Evolutionary conservation across 2,888 invertebrate species (phyloP), one percentile per base, ranked within the genome.

Genomic region (Polyploca ridens): DNA sequence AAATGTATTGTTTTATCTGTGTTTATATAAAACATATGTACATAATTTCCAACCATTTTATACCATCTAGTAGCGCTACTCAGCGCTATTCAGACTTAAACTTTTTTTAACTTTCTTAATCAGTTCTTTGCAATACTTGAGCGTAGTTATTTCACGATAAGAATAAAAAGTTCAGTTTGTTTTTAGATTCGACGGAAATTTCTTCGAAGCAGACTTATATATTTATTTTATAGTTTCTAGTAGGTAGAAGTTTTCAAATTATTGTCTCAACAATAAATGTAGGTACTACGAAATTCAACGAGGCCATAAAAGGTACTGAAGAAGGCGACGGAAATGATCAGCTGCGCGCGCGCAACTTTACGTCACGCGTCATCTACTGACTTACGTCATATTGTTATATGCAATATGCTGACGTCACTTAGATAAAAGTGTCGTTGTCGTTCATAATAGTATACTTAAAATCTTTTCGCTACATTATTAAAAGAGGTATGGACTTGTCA

Each of bases 121-220:
- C 46, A 46, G n/a, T 46, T 46, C 46, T 46, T 46, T n/a, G 46
- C 46, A n/a, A 46, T 14, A 46, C 44, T 46, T n/a, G n/a, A 49
- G n/a, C 49, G 7, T 5, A 49, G 6, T 16, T 49, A 49, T 49
- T 49, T n/a, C 16, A 16, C n/a, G 49, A 49, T 49, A 5, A 14
- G 14, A 16, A 16, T 46, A 49, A 16, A 49, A 49, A 49, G 49
- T 49, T 49, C 16, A 7, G 49, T 49, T 49, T 49, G 6, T 49
- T 49, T 49, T 16, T 16, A 0, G 6, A n/a, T n/a, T 49, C n/a
- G n/a, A 49, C 6, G 49, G 49, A 16, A 49, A 49, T 16, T 49
- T 49, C 49, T 49, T 49, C 1, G 49, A 49, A 49, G 16, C 46
- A 49, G 16, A 14, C 16, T 49, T 6, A 7, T 49, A 16, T 49